These are phyloP conservation scores for Heliconius cydno DNA, from an alignment of 2,888 invertebrate species.

Conservation along the genomic window DNA sequence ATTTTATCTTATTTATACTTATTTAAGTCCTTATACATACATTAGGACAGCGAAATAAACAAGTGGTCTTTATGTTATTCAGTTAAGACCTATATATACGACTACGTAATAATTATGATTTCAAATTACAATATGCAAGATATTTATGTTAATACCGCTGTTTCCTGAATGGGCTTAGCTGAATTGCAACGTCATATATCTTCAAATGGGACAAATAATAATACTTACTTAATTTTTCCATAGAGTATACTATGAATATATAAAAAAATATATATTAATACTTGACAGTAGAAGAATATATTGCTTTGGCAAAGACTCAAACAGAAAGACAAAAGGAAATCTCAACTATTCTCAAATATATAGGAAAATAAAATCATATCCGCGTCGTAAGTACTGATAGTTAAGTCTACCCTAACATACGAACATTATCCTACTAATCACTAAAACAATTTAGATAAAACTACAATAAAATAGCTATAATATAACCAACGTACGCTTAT, in stretches of 20 bases:
- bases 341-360: slow-evolving; percentile 7
- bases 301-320: slow-evolving; percentile 11
- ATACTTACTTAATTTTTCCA: not conserved
- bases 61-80: too few species aligned
- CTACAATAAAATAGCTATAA: not conserved
- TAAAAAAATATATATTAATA: not conserved
- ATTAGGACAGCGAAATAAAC: too few species aligned
- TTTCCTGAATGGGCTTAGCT: not conserved
- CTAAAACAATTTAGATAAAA: not conserved
- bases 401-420: not conserved
- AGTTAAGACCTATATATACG: too few species aligned
- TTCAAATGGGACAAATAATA: not conserved
- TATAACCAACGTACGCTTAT: not conserved
- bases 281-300: not conserved
- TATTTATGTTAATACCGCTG: not conserved
- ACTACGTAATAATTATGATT: too few species aligned
- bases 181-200: not conserved
- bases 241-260: not conserved
- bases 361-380: not conserved
- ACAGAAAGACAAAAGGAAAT: not conserved
- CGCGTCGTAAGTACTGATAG: not conserved
- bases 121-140: too few species aligned
- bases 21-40: too few species aligned
- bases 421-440: not conserved
- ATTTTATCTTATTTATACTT: too few species aligned